A percentile compares a stretch with the other conserved stretches of the same genome.
phyloP scores from a whole-genome alignment of 35 echinoderm and acorn worm species.

The Ophioderma brevispina region DNA sequence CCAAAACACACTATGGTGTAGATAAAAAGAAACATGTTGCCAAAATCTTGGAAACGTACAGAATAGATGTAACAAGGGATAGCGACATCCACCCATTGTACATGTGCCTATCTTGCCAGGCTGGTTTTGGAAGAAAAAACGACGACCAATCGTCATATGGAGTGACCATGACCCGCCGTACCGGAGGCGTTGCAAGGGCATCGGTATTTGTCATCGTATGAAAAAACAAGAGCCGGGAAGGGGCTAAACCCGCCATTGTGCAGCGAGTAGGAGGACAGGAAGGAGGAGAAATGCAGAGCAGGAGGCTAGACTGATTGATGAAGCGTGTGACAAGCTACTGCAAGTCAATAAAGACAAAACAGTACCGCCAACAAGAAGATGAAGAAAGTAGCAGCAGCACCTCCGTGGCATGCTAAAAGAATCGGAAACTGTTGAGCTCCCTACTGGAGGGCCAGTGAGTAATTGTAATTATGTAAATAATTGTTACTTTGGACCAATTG shows the following conservation, averaged over 20 bases:
- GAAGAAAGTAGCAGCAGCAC: not conserved
- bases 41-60: not conserved
- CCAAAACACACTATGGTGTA: not conserved
- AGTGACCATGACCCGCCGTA: not conserved
- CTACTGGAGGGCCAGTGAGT: not conserved
- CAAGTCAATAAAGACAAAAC: not conserved
- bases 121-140: not conserved
- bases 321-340: not conserved
- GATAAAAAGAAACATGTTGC: not conserved
- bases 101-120: not conserved
- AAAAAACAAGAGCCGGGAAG: not conserved
- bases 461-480: not conserved
- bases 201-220: not conserved
- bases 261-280: not conserved
- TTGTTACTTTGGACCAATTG: not conserved
- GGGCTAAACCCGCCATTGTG: not conserved
- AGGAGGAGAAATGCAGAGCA: not conserved
- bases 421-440: not conserved
- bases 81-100: not conserved
- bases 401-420: not conserved
- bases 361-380: not conserved
- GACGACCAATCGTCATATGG: not conserved
- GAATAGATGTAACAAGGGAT: not conserved
- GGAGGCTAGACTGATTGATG: not conserved
- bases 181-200: too few species aligned